These are phyloP conservation scores for Larimichthys crocea DNA, from an alignment of 2,113 vertebrate species.

Conservation along the genomic window DNA sequence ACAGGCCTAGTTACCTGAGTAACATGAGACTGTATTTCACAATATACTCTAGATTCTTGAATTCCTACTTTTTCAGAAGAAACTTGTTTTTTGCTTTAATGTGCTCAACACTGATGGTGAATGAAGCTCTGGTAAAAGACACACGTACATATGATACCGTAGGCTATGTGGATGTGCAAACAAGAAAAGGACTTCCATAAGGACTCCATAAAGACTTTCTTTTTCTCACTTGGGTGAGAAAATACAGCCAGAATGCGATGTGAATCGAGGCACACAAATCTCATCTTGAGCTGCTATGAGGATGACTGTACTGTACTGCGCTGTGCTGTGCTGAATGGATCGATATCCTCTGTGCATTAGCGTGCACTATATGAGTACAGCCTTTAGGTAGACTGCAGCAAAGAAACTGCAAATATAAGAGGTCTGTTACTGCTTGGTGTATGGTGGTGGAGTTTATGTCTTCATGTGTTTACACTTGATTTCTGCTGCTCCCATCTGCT, in stretches of 20 bases:
- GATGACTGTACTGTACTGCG: background rate
- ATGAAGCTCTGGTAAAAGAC: background rate
- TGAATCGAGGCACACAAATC: constrained; percentile 7
- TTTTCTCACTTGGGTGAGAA: background rate
- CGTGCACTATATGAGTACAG: constrained; percentile 4
- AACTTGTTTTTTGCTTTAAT: background rate
- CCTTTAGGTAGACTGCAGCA: background rate
- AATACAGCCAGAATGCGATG: background rate
- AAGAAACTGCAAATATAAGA: constrained; percentile 31
- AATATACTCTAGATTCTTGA: background rate
- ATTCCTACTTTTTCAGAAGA: background rate
- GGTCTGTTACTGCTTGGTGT: constrained; percentile 29
- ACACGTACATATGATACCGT: background rate
- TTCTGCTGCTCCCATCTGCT: constrained; percentile 20
- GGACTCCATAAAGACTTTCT: constrained; percentile 9
- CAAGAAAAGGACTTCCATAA: constrained; percentile 7
- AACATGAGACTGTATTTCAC: background rate
- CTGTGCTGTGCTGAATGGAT: constrained; percentile 28
- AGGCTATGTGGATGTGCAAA: constrained; percentile 1
- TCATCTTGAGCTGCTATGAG: constrained; percentile 33
- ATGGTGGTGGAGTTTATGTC: constrained; percentile 23
- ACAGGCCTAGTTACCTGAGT: too few relatives aligned
- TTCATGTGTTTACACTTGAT: constrained; percentile 43
- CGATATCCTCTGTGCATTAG: constrained; percentile 47
- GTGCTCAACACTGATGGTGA: background rate